Percentiles rank a stretch among this genome's conserved stretches.
Conservation (phyloP, 2,797 vertebrate species). For the Saxicola maurus region DNA sequence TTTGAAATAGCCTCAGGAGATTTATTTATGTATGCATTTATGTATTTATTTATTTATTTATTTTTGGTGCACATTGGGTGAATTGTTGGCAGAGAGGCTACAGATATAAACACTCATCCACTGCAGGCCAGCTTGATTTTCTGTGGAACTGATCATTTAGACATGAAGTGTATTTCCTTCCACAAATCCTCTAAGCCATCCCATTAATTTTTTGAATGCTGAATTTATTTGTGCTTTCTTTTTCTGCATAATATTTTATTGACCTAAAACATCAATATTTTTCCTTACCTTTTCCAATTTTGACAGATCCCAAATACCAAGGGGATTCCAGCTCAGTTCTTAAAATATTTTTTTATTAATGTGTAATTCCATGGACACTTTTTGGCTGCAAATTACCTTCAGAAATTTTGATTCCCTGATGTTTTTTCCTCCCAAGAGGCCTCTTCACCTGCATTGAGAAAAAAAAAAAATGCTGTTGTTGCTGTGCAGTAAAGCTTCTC, state of each 20-base stretch:
- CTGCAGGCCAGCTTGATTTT: background rate
- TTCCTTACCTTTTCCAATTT: background rate
- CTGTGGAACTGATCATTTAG: background rate
- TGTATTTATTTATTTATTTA: background rate
- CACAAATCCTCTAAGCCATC: background rate
- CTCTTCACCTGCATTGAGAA: background rate
- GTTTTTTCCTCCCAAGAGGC: background rate
- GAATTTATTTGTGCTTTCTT: background rate
- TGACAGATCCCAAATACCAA: background rate
- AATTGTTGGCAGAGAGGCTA: background rate
- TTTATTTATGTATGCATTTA: background rate
- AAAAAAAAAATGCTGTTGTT: background rate
- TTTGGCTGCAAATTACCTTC: background rate
- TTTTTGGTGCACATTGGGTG: background rate
- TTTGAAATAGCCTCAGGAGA: background rate
- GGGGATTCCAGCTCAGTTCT: background rate
- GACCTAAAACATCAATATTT: background rate
- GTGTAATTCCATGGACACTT: background rate
- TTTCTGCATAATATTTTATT: background rate
- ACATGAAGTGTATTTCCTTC: background rate
- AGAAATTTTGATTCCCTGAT: background rate
- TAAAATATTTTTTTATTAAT: background rate
- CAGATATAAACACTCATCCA: background rate
- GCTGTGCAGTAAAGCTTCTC: background rate
- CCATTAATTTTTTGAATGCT: background rate